A percentile compares a stretch with the other conserved stretches of the same genome.
Evolutionary conservation across 2,113 vertebrate species (phyloP).

Genomic region (Gracilinanus agilis): DNA sequence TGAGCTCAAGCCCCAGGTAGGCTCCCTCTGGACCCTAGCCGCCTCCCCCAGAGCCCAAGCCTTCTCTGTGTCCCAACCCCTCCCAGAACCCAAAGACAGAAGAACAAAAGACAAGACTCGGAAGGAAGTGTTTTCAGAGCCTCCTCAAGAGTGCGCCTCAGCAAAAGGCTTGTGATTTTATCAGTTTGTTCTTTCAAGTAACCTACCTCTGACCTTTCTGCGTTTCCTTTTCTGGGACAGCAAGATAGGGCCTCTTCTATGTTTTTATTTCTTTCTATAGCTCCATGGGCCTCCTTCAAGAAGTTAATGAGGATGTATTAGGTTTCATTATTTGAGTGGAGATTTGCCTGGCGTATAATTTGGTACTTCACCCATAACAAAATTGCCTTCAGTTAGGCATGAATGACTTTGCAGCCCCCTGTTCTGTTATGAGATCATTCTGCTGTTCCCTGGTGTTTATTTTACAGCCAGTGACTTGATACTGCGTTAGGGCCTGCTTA

Average conservation of each 20-base stretch:
- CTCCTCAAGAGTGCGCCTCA: slow-evolving; percentile 51
- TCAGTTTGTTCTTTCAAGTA: slow-evolving; percentile 44
- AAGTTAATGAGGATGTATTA: slow-evolving; percentile 35
- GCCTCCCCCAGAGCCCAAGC: not conserved
- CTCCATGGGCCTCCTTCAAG: slow-evolving; percentile 19
- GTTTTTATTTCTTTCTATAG: not conserved
- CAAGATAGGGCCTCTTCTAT: not conserved
- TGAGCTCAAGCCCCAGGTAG: rapidly evolving
- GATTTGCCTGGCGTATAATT: not conserved
- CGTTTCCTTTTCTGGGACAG: slow-evolving; percentile 54
- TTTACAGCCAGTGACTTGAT: not conserved
- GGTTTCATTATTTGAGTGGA: not conserved
- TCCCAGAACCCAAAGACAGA: slow-evolving; percentile 41
- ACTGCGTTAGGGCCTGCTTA: not conserved
- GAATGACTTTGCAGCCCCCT: rapidly evolving
- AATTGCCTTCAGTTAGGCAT: not conserved
- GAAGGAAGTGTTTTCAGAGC: slow-evolving; percentile 65
- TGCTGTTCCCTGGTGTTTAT: not conserved
- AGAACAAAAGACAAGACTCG: slow-evolving; percentile 63
- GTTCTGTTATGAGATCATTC: slow-evolving; percentile 10
- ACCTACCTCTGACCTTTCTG: slow-evolving; percentile 49
- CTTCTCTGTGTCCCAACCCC: not conserved
- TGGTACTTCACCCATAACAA: not conserved
- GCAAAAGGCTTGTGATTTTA: slow-evolving; percentile 55
- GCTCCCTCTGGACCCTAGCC: not conserved